Percentiles rank a stretch among this genome's conserved stretches.
Evolutionary conservation across 2,797 vertebrate genomes (phyloP).

Genomic region (Typhlichthys subterraneus): DNA sequence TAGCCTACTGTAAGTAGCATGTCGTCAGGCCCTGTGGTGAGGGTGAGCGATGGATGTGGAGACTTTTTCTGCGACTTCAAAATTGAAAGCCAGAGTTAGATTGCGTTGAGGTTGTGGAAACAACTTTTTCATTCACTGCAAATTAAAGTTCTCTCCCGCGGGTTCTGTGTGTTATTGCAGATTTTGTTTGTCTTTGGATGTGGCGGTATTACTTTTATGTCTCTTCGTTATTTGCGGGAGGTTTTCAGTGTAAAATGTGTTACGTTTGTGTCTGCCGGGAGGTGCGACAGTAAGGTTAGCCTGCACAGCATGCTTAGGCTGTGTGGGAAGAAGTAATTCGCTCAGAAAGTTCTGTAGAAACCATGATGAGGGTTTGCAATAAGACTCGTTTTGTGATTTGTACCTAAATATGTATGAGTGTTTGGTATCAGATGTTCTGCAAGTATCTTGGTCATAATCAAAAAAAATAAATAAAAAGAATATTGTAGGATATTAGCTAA

Average conservation of each 20-base stretch:
- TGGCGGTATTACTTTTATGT: conserved; percentile 39
- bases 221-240: conserved; percentile 43
- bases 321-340: too few relatives aligned
- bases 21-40: conserved; percentile 50
- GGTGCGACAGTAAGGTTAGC: neutral
- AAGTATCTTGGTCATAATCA: too few relatives aligned
- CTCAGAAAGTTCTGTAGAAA: too few relatives aligned
- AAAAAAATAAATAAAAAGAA: too few relatives aligned
- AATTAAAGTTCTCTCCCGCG: conserved; percentile 41
- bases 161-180: conserved; percentile 28
- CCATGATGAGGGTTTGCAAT: too few relatives aligned
- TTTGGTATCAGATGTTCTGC: too few relatives aligned
- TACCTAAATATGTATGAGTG: too few relatives aligned
- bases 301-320: too few relatives aligned
- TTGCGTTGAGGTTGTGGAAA: conserved; percentile 20
- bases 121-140: conserved; percentile 36
- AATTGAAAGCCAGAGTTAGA: conserved; percentile 56
- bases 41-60: conserved; percentile 35
- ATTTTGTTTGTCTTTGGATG: conserved; percentile 10
- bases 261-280: conserved; percentile 11
- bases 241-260: conserved; percentile 12
- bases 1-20: conserved; percentile 46
- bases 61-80: conserved; percentile 38
- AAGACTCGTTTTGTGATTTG: too few relatives aligned
- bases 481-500: too few relatives aligned